A percentile compares a stretch with the other conserved stretches of the same genome.
These are phyloP conservation scores for Micrastur ruficollis DNA, from an alignment of 2,797 vertebrate genomes.

Conservation along the genomic window DNA sequence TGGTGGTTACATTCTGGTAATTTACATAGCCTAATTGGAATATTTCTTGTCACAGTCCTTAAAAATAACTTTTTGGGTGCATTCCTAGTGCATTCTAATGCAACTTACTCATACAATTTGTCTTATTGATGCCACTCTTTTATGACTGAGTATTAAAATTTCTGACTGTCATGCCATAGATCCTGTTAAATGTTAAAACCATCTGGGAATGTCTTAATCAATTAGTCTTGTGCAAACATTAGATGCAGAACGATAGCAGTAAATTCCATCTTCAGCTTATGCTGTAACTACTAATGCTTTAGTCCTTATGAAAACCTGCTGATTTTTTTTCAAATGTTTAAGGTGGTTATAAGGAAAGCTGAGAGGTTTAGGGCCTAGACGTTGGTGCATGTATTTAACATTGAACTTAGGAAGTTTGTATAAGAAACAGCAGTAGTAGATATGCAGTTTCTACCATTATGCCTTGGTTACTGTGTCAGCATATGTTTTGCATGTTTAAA, in stretches of 20 bases:
- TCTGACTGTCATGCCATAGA: background rate
- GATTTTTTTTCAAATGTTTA: background rate
- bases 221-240: background rate
- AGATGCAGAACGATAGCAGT: background rate
- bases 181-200: constrained; percentile 2
- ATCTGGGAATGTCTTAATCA: background rate
- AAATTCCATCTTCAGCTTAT: background rate
- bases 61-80: constrained; percentile 17
- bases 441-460: background rate
- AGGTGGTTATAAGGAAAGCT: background rate
- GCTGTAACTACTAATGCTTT: background rate
- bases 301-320: background rate
- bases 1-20: background rate
- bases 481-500: background rate
- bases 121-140: background rate
- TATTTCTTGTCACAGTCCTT: background rate
- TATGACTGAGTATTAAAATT: background rate
- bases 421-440: background rate
- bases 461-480: background rate
- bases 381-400: background rate
- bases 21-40: background rate
- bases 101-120: background rate
- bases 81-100: background rate
- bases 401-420: background rate
- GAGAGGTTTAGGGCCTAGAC: background rate